Conservation (phyloP, 2,797 vertebrate genomes). For the Hydrocynus forskahlii region DNA sequence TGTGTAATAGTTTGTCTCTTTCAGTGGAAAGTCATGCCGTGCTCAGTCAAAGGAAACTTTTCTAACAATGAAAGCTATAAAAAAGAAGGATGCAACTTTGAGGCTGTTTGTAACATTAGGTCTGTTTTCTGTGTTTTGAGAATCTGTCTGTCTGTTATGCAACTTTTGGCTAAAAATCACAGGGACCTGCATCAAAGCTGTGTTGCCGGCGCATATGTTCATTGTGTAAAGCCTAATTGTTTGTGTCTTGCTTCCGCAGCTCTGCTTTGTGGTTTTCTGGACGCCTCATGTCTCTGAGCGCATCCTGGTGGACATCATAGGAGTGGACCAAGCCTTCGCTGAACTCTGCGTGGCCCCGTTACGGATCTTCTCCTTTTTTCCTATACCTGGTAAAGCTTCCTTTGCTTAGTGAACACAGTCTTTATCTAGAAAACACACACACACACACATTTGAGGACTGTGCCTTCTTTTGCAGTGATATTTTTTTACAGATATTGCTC, state of each 20-base stretch:
- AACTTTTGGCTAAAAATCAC: neutral
- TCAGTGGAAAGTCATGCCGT: constrained; percentile 21
- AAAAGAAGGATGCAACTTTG: neutral
- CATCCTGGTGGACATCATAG: constrained; percentile 94
- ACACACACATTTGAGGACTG: too few relatives aligned
- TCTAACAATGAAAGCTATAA: constrained; percentile 2
- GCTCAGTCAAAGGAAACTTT: constrained; percentile 12
- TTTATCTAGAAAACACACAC: too few relatives aligned
- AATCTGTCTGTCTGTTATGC: neutral
- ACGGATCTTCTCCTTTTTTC: constrained; percentile 96
- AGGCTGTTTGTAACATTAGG: neutral
- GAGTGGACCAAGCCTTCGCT: constrained; percentile 91
- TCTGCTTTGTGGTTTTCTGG: constrained; percentile 98
- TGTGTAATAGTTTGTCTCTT: neutral
- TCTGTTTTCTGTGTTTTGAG: neutral
- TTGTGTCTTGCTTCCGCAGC: constrained; percentile 71
- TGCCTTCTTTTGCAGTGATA: too few relatives aligned
- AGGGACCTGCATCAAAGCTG: neutral
- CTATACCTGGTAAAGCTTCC: constrained; percentile 87
- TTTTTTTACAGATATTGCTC: too few relatives aligned
- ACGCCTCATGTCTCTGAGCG: constrained; percentile 92
- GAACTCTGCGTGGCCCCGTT: constrained; percentile 91
- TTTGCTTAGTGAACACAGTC: neutral
- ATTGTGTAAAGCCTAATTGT: neutral
- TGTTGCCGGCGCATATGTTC: neutral